phyloP scores from a whole-genome alignment of 64 coral and sea anemone species.

The Montipora capricornis region DNA sequence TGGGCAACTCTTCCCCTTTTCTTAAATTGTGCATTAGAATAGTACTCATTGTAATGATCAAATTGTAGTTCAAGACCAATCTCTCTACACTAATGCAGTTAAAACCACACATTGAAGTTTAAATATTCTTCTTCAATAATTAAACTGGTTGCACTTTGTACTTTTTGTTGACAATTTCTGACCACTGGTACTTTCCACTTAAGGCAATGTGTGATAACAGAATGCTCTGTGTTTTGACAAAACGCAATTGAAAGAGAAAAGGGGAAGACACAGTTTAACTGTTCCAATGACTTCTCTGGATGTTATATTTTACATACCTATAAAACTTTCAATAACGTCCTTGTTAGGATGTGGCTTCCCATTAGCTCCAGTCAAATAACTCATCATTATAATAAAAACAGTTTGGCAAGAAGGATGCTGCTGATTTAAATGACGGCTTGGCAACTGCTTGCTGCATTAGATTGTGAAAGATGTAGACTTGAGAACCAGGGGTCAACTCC shows the following conservation, averaged over 20 bases:
- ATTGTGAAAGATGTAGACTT: slow-evolving; percentile 33
- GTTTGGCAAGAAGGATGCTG: slow-evolving; percentile 60
- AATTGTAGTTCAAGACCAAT: not conserved
- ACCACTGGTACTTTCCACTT: not conserved
- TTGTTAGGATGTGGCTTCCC: slow-evolving; percentile 60
- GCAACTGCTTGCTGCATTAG: slow-evolving; percentile 37
- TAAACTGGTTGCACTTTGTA: not conserved
- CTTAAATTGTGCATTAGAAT: not conserved
- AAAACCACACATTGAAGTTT: not conserved
- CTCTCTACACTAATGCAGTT: not conserved
- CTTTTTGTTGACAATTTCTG: not conserved
- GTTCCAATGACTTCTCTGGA: not conserved
- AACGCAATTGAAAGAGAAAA: not conserved
- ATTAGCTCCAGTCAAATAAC: slow-evolving; percentile 35
- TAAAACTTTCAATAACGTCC: slow-evolving; percentile 65
- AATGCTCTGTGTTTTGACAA: not conserved
- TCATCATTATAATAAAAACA: slow-evolving; percentile 56
- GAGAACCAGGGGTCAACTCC: slow-evolving; percentile 46
- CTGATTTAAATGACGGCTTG: slow-evolving; percentile 26
- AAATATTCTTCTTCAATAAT: not conserved
- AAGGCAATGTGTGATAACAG: not conserved
- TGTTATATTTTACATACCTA: slow-evolving; percentile 34
- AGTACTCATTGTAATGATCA: not conserved
- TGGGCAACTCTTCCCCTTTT: slow-evolving; percentile 1
- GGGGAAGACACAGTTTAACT: not conserved